phyloP scores from a whole-genome alignment of 2,113 vertebrate genomes.

The Larimichthys crocea region DNA sequence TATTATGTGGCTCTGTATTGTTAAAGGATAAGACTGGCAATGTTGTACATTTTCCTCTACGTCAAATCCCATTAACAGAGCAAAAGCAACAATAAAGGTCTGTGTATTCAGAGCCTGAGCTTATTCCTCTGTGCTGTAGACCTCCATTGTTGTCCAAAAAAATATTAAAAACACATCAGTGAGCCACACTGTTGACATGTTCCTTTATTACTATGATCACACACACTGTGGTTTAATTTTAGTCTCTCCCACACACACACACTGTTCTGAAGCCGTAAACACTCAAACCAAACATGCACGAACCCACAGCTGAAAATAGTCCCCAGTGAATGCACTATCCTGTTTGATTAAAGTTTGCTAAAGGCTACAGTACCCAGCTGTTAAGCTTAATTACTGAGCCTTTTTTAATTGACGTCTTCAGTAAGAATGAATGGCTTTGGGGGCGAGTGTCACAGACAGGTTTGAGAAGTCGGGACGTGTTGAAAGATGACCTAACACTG shows the following conservation, averaged over 20 bases:
- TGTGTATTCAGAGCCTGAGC: slow-evolving; percentile 1
- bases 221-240: not conserved
- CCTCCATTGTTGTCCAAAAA: not conserved
- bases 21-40: not conserved
- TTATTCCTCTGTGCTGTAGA: not conserved
- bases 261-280: slow-evolving; percentile 2
- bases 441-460: not conserved
- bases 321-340: not conserved
- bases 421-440: not conserved
- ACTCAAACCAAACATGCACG: not conserved
- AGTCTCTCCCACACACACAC: not conserved
- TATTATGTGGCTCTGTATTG: not conserved
- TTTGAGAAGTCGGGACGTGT: not conserved
- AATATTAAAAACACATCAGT: slow-evolving; percentile 1
- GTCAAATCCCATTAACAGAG: not conserved
- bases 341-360: not conserved
- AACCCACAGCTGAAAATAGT: slow-evolving; percentile 9
- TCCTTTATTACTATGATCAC: not conserved
- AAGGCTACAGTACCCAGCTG: not conserved
- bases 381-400: not conserved
- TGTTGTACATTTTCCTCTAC: not conserved
- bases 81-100: not conserved
- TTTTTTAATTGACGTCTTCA: not conserved
- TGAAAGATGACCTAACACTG: not conserved
- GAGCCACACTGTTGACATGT: not conserved